Base-by-base conservation (phyloP, 2,797 vertebrate species). In the Prunella strophiata region DNA sequence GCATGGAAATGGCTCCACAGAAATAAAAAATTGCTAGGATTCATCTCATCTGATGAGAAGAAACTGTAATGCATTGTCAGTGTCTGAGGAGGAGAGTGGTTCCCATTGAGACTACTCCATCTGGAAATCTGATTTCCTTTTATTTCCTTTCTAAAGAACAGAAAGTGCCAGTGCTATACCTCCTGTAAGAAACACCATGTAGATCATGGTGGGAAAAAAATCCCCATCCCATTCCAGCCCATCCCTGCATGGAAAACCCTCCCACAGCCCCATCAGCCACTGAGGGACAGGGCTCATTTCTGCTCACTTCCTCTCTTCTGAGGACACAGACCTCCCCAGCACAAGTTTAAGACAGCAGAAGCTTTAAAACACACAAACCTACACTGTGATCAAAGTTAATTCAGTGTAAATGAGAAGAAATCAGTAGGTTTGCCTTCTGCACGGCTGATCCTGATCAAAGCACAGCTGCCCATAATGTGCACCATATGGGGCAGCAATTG, bases 401-500 rank as follows among this genome's bases (percentile, higher is more conserved):
- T 83, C 54, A 8, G 38, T 85, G 86, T 55, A 89, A 93, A 91
- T 2, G 43, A 89, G 75, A 68, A 89, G 76, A 89, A 93, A 50
- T 73, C 74, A 45, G 71, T 79, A 0, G 4, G 22, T 91, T 91
- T 92, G 68, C 68, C 89, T 96, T 94, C 89, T 92, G 89, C 88
- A 80, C 0, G 34, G 78, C 89, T 87, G 87, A 66, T 85, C 55
- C 80, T 40, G 88, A 85, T 80, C 84, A 86, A 65, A 88, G 90
- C 84, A 77, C 92, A 93, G 91, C 88, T 96, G 93, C 88, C 87
- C 58, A 1, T 88, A 67, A 88, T 38, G 7, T 1, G 5, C 50
- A 85, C 77, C 91, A 91, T 79, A 94, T 91, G 91, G 51, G 54
- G 57, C 65, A 95, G 26, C 75, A 54, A 87, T 87, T 79, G 90